phyloP scores from a whole-genome alignment of 2,113 vertebrate species.

The Passer montanus region DNA sequence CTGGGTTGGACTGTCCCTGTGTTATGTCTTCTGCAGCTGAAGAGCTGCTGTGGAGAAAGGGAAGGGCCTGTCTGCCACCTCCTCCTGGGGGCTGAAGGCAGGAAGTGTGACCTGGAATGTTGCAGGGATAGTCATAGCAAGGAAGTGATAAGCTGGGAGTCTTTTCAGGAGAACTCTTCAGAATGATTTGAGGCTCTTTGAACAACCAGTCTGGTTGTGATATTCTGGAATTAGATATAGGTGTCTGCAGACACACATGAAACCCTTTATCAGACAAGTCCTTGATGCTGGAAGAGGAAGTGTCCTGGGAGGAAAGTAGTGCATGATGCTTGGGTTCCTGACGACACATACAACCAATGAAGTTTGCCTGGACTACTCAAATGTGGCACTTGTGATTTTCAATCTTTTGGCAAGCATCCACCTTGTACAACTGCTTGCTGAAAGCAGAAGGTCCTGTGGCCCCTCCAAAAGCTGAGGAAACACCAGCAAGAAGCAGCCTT shows the following conservation, averaged over 20 bases:
- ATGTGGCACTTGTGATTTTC: background rate
- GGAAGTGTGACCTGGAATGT: background rate
- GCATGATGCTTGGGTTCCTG: rapidly evolving
- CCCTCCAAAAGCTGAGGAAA: background rate
- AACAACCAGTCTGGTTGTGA: background rate
- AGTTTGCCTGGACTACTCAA: background rate
- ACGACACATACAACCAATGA: background rate
- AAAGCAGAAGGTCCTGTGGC: background rate
- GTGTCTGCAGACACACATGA: background rate
- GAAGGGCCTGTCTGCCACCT: background rate
- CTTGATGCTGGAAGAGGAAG: background rate
- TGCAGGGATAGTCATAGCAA: background rate
- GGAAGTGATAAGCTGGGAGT: background rate
- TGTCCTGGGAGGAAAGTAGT: background rate
- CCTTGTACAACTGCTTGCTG: background rate
- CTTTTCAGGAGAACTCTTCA: background rate
- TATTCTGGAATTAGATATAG: background rate
- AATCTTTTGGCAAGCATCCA: background rate
- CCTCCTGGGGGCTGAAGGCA: background rate
- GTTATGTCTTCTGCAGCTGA: background rate
- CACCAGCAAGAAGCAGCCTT: too few relatives aligned
- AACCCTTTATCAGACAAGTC: rapidly evolving
- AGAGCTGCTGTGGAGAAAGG: background rate
- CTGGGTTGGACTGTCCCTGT: rapidly evolving
- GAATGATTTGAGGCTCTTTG: background rate